A percentile compares a stretch with the other conserved stretches of the same genome.
Evolutionary conservation across 2,797 vertebrate genomes (phyloP).

Genomic region (Sebastolobus alascanus): DNA sequence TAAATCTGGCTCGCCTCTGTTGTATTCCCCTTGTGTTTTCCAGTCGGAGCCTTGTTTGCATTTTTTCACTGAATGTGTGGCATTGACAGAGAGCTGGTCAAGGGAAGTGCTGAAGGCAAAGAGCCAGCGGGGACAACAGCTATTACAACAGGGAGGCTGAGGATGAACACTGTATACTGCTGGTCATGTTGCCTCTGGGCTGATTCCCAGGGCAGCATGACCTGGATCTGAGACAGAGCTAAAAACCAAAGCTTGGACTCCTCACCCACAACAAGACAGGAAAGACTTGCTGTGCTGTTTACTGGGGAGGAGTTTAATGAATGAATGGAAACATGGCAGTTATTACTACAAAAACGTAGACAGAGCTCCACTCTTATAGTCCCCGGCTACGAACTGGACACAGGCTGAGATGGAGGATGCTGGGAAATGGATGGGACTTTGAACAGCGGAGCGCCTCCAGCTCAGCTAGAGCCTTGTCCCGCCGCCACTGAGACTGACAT

Average conservation of each 20-base stretch:
- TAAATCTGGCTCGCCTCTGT: not conserved
- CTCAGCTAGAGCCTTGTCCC: constrained; percentile 66
- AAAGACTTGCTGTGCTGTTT: constrained; percentile 50
- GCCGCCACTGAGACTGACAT: constrained; percentile 77
- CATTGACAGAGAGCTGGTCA: constrained; percentile 62
- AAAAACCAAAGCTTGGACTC: constrained; percentile 67
- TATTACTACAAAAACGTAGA: constrained; percentile 3
- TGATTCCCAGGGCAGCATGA: constrained; percentile 75
- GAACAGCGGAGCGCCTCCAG: constrained; percentile 40
- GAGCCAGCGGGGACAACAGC: constrained; percentile 77
- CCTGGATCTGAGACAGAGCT: constrained; percentile 72
- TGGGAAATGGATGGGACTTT: constrained; percentile 41
- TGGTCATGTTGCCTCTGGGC: constrained; percentile 75
- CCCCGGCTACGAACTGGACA: not conserved
- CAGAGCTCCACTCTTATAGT: not conserved
- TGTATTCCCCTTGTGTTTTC: constrained; percentile 31
- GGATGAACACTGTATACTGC: constrained; percentile 68
- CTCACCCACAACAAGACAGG: constrained; percentile 61
- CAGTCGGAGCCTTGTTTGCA: constrained; percentile 71
- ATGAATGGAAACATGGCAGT: constrained; percentile 29
- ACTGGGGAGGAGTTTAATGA: constrained; percentile 30
- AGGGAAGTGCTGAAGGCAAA: constrained; percentile 72
- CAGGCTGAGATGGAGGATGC: constrained; percentile 18
- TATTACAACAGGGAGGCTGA: constrained; percentile 79
- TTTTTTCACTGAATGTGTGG: constrained; percentile 72